These are phyloP conservation scores for Tachypleus tridentatus DNA, from an alignment of 1,140 invertebrate genomes.

Conservation along the genomic window DNA sequence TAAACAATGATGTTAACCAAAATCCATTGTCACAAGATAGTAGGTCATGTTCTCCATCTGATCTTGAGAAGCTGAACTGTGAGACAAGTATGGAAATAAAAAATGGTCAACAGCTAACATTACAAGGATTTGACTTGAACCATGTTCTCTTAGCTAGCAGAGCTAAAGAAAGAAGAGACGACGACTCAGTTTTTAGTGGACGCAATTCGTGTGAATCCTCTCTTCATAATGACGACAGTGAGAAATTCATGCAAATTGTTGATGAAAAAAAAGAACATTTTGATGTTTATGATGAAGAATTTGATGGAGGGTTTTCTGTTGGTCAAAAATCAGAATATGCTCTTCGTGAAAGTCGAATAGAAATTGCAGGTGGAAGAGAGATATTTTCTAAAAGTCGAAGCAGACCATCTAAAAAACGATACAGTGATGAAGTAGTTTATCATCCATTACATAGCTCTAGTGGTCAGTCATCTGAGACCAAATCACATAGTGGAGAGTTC, in stretches of 20 bases:
- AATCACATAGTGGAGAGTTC: slow-evolving; percentile 17
- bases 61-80: slow-evolving; percentile 8
- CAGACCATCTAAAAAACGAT: slow-evolving; percentile 57
- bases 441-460: slow-evolving; percentile 36
- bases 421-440: slow-evolving; percentile 41
- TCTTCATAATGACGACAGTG: slow-evolving; percentile 16
- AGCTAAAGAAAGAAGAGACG: background rate
- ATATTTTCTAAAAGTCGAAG: slow-evolving; percentile 69
- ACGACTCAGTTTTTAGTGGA: slow-evolving; percentile 19
- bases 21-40: slow-evolving; percentile 27
- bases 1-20: slow-evolving; percentile 33
- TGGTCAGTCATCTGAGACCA: too few species aligned
- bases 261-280: slow-evolving; percentile 6
- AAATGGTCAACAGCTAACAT: background rate
- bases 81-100: background rate
- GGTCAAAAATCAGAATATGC: slow-evolving; percentile 4
- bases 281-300: slow-evolving; percentile 14
- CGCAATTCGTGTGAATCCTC: slow-evolving; percentile 7
- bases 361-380: slow-evolving; percentile 74
- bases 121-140: slow-evolving; percentile 1
- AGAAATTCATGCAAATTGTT: slow-evolving; percentile 15
- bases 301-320: slow-evolving; percentile 15
- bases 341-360: slow-evolving; percentile 51
- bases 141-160: background rate
- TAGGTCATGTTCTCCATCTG: slow-evolving; percentile 8